A percentile compares a stretch with the other conserved stretches of the same genome.
phyloP scores from a whole-genome alignment of 2,113 vertebrate species.

The Vulpes lagopus region DNA sequence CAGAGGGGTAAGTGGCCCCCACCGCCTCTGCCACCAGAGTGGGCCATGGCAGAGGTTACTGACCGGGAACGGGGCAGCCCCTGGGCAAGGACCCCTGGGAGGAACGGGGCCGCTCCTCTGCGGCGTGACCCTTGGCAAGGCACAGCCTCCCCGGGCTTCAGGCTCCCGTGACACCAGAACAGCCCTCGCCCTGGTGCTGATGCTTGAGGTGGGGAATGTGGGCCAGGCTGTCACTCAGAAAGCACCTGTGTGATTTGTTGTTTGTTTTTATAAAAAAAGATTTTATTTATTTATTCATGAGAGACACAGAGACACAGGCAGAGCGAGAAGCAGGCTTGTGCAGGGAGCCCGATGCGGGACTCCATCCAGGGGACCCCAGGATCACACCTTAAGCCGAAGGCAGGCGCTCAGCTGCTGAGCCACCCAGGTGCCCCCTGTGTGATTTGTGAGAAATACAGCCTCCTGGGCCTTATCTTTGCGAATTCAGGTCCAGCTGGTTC shows the following conservation, averaged over 20 bases:
- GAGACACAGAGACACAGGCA: too few species aligned
- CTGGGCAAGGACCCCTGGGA: background rate
- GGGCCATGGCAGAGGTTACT: background rate
- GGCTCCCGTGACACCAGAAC: background rate
- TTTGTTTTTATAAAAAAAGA: too few species aligned
- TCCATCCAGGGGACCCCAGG: too few species aligned
- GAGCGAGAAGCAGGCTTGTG: too few species aligned
- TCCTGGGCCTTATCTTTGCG: background rate
- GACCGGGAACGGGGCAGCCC: rapidly evolving
- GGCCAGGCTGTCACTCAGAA: background rate
- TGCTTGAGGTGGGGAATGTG: background rate
- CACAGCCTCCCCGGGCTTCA: background rate
- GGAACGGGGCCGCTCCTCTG: background rate
- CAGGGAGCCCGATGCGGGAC: too few species aligned
- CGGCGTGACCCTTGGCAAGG: background rate
- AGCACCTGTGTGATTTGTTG: background rate
- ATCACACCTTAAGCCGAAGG: too few species aligned
- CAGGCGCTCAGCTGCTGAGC: too few species aligned
- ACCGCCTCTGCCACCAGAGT: background rate
- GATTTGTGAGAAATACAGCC: background rate
- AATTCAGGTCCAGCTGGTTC: background rate
- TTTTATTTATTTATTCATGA: too few species aligned
- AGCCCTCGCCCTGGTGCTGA: background rate
- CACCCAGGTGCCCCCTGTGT: background rate
- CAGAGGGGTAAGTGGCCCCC: slow-evolving; percentile 83